Percentiles rank a stretch among this genome's conserved stretches.
Evolutionary conservation across 2,888 invertebrate genomes (phyloP).

Genomic region (Diaphora mendica): DNA sequence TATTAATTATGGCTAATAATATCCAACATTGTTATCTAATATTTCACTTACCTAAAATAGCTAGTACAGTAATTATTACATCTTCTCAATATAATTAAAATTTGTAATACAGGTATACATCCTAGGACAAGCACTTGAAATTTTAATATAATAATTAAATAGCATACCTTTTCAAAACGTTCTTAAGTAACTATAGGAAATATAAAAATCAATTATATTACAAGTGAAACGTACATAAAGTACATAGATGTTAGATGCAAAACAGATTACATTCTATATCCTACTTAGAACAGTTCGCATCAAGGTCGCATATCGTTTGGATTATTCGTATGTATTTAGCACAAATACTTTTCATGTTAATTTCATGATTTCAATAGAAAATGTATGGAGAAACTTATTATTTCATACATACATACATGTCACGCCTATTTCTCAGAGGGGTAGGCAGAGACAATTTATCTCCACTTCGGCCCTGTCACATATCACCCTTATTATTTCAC

Average conservation of each 20-base stretch:
- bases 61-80: conserved; percentile 35
- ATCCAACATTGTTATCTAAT: conserved; percentile 33
- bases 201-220: not conserved
- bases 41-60: conserved; percentile 38
- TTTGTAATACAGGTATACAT: conserved; percentile 35
- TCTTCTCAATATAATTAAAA: conserved; percentile 35
- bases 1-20: conserved; percentile 30
- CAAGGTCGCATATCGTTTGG: no score
- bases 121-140: conserved; percentile 30
- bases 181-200: conserved; percentile 38
- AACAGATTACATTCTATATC: not conserved
- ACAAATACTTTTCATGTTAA: not conserved
- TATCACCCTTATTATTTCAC: not conserved
- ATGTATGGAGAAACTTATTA: not conserved
- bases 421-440: no score
- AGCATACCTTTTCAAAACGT: conserved; percentile 27
- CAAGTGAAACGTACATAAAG: not conserved
- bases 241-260: not conserved
- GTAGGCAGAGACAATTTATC: not conserved
- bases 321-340: no score
- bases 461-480: not conserved
- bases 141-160: conserved; percentile 25
- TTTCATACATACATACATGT: not conserved
- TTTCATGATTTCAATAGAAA: not conserved
- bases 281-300: not conserved